Percentiles rank a stretch among this genome's conserved stretches.
Conservation (phyloP, 92 coral and sea anemone genomes). For the Nematostella vectensis region DNA sequence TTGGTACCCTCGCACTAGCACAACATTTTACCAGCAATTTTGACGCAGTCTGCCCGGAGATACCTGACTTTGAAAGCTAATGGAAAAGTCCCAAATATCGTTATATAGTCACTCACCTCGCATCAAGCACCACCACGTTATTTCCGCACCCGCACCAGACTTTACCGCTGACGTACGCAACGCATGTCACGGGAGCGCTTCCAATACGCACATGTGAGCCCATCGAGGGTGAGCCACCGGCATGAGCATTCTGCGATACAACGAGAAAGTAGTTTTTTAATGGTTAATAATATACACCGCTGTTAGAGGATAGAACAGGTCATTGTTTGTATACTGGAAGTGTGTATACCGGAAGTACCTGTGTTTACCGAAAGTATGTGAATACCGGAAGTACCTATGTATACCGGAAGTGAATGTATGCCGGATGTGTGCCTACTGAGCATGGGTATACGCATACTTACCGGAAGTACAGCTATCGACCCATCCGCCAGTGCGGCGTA, state of each 20-base stretch:
- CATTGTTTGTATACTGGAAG: neutral
- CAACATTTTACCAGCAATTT: too few species aligned
- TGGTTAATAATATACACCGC: too few species aligned
- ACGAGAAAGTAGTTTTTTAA: neutral
- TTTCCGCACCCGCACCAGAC: conserved; percentile 91
- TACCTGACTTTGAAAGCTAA: too few species aligned
- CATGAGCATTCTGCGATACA: conserved; percentile 54
- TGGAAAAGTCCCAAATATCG: too few species aligned
- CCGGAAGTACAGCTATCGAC: conserved; percentile 68
- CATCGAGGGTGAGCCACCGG: conserved; percentile 51
- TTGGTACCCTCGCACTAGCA: too few species aligned
- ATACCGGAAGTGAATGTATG: too few species aligned
- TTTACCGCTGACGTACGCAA: conserved; percentile 47
- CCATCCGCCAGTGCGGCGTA: conserved; percentile 87
- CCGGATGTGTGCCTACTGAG: too few species aligned
- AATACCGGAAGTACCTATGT: neutral
- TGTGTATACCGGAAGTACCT: neutral
- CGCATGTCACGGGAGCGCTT: conserved; percentile 76
- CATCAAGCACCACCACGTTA: conserved; percentile 70
- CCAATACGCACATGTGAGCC: conserved; percentile 85
- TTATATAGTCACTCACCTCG: conserved; percentile 43
- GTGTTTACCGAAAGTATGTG: neutral
- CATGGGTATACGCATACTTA: too few species aligned
- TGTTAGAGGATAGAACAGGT: too few species aligned
- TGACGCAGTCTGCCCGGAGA: too few species aligned